Base-by-base conservation (phyloP, 2,888 invertebrate genomes). In the Crepidodera aurea region DNA sequence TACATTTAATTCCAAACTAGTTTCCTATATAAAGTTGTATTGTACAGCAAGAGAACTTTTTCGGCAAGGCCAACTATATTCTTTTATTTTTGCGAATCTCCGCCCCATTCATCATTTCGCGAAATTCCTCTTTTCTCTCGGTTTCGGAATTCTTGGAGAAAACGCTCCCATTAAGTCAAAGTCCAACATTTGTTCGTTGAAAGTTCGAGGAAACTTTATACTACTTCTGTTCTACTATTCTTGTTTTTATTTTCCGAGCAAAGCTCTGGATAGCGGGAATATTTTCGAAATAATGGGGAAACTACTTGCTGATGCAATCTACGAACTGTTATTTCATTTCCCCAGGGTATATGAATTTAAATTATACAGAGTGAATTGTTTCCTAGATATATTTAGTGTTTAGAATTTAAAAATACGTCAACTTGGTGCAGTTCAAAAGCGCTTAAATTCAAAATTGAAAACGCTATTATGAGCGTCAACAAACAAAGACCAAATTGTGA, bases 291-390 rank as follows among this genome's bases (percentile, higher is more conserved):
- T 19, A 42, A 42, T 19, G 19, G 7, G 42, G 16, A 37, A 51
- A 37, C 51, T 39, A 39, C 37, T 37, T 51, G 22, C 37, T 12
- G 37, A 37, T 39, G 51, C 39, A 37, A 51, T 51, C 22, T 37
- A 51, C 51, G 32, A 39, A 51, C 39, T 39, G 13, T 39, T 51
- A 19, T 32, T 48, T 18, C 34, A 18, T 51, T 51, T 51, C 34
- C 51, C n/a, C 19, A 6, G 51, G 18, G 51, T 7, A 51, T 19
- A 34, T 50, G 34, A 10, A 29, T 29, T 8, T 22, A 6, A 22
- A 22, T 22, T 22, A 6, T 22, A 22, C 22, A n/a, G n/a, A n/a
- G n/a, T n/a, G n/a, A n/a, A n/a, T n/a, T n/a, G n/a, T n/a, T n/a
- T n/a, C n/a, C n/a, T n/a, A n/a, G n/a, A n/a, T n/a, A n/a, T n/a